Percentiles rank a stretch among this genome's conserved stretches.
Conservation (phyloP, 2,113 vertebrate species). For the zebrafish (Danio rerio) region DNA sequence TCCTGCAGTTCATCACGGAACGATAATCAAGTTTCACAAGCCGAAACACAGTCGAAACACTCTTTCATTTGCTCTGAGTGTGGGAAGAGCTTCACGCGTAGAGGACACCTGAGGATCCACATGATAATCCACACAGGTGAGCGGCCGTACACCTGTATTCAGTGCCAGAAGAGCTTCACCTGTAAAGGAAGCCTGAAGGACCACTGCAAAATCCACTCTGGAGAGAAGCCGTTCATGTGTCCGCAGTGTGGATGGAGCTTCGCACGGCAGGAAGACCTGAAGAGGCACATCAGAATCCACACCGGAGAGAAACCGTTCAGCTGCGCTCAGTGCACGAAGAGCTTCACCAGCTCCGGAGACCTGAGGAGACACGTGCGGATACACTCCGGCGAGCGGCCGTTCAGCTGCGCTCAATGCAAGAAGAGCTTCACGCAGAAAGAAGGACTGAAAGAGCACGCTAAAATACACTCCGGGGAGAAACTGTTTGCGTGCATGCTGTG, state of each 20-base stretch:
- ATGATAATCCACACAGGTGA: conserved; percentile 21
- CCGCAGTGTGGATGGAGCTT: conserved; percentile 25
- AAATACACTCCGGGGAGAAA: conserved; percentile 16
- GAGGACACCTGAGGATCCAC: conserved; percentile 26
- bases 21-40: background rate
- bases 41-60: background rate
- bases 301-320: conserved; percentile 10
- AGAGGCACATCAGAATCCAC: conserved; percentile 17
- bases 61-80: background rate
- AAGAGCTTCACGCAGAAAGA: conserved; percentile 24
- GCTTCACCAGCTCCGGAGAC: conserved; percentile 21
- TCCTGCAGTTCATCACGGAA: background rate
- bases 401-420: conserved; percentile 1
- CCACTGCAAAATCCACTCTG: conserved; percentile 17
- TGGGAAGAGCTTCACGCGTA: conserved; percentile 25
- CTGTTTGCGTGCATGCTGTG: background rate
- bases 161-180: conserved; percentile 1
- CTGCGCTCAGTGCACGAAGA: background rate
- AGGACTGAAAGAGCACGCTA: background rate
- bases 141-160: conserved; percentile 4
- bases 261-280: background rate
- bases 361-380: conserved; percentile 8
- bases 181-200: conserved; percentile 34
- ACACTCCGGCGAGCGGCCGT: conserved; percentile 14
- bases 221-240: conserved; percentile 12